Base-by-base conservation (phyloP, 1,140 invertebrate species). In the Penaeus japonicus region DNA sequence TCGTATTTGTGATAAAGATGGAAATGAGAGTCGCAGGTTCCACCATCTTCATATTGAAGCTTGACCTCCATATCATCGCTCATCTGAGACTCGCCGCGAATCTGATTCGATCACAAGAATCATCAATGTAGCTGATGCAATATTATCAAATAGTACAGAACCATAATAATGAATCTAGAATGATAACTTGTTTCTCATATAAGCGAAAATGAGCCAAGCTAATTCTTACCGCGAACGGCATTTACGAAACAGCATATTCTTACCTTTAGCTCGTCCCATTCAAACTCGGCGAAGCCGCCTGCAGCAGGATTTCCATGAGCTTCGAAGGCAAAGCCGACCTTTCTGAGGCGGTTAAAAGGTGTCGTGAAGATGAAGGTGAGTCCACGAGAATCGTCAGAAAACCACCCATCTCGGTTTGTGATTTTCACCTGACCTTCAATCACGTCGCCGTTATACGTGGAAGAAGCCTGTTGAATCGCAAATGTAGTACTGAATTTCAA, bases 61-160 rank as follows among this genome's bases (percentile, higher is more conserved):
- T 88, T 88, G 17, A 62, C 70, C n/a, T 88, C 87, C 7, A 88
- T 20, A 20, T 82, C 54, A 15, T 77, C 87, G 22, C 47, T 70
- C 18, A 88, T 17, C 70, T 83, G 79, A 18, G 35, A 55, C n/a
- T 88, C 87, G 17, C 87, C 87, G 47, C 87, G 87, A 83, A 88
- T 27, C 87, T 88, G 87, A 47, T 47, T 7, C 47, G 47, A 47
- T 15, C 47, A 47, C 47, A 47, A 47, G 47, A 47, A 47, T 47
- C 47, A 47, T 47, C 15, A 47, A 47, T 47, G 47, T 15, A 47
- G 47, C 47, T 7, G 15, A 47, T 47, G 47, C n/a, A n/a, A 47
- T 47, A 12, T 4, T 47, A 12, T 47, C 15, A 47, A 39, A 10
- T 39, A 39, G 12, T 39, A 10, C 39, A 7, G 39, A 39, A 39